A percentile compares a stretch with the other conserved stretches of the same genome.
Conservation (phyloP, 2,113 vertebrate genomes). For the Kryptolebias marmoratus region DNA sequence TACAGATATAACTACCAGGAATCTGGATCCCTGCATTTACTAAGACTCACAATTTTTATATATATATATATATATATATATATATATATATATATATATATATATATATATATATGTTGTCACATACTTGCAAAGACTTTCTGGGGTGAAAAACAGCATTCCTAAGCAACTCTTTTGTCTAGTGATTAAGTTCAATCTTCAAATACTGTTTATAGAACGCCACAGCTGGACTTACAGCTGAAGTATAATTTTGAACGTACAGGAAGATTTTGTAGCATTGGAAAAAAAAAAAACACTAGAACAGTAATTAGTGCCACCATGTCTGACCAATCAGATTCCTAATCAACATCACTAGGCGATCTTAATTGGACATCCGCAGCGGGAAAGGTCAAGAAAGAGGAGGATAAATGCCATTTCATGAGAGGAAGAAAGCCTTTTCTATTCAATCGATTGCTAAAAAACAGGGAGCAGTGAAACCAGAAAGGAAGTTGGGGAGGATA, state of each 20-base stretch:
- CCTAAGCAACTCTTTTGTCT: too few relatives aligned
- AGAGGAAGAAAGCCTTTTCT: slow-evolving; percentile 48
- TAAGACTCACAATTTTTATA: too few relatives aligned
- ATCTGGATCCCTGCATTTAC: not conserved
- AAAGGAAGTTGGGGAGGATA: slow-evolving; percentile 10
- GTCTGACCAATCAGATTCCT: slow-evolving; percentile 65
- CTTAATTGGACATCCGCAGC: slow-evolving; percentile 71
- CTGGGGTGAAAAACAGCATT: not conserved
- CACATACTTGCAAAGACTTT: not conserved
- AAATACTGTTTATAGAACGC: not conserved
- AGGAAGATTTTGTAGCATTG: not conserved
- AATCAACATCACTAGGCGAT: slow-evolving; percentile 59
- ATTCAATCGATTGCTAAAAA: slow-evolving; percentile 67
- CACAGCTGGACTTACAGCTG: not conserved
- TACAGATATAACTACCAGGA: too few relatives aligned
- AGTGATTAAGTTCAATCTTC: not conserved
- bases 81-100: too few relatives aligned
- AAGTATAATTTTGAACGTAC: not conserved
- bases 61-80: too few relatives aligned
- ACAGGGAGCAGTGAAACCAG: slow-evolving; percentile 28
- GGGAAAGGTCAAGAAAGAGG: slow-evolving; percentile 75
- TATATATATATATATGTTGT: not conserved
- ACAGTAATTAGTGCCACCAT: slow-evolving; percentile 48
- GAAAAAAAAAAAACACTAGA: slow-evolving; percentile 31
- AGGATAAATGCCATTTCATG: slow-evolving; percentile 81